Conservation (phyloP, 2,888 invertebrate genomes). For the Branchinecta sandiegonensis region DNA sequence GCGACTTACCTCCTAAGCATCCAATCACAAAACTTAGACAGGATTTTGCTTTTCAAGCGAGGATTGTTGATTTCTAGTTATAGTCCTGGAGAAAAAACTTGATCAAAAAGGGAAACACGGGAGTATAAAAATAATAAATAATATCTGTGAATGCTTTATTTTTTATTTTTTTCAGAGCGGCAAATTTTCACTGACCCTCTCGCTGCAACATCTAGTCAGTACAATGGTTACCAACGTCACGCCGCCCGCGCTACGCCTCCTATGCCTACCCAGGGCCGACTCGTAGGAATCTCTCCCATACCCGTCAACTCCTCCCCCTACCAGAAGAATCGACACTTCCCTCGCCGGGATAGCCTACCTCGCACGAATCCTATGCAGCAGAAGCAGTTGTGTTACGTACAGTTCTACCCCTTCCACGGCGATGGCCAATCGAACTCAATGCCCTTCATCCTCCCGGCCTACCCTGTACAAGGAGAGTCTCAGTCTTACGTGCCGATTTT, state of each 20-base stretch:
- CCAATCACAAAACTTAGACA: too few relatives aligned
- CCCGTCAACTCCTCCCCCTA: neutral
- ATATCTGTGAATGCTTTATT: neutral
- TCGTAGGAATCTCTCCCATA: neutral
- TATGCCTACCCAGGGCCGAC: neutral
- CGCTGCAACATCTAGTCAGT: neutral
- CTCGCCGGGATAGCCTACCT: neutral
- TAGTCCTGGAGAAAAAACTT: too few relatives aligned
- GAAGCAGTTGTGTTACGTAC: neutral
- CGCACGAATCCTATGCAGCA: slow-evolving; percentile 11
- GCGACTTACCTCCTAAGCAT: too few relatives aligned
- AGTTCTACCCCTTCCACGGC: neutral
- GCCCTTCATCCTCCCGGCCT: neutral
- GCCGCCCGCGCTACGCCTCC: slow-evolving; percentile 4
- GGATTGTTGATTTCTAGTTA: too few relatives aligned
- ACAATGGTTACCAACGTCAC: neutral
- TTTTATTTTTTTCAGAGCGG: neutral
- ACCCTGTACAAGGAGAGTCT: neutral
- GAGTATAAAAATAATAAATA: too few relatives aligned
- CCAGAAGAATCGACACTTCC: neutral
- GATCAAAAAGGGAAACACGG: too few relatives aligned
- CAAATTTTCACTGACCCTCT: neutral
- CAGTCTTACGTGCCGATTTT: slow-evolving; percentile 11
- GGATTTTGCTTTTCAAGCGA: too few relatives aligned
- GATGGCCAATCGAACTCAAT: neutral